These are phyloP conservation scores for Ctenopoma multispine DNA, from an alignment of 2,797 vertebrate species.

Conservation along the genomic window DNA sequence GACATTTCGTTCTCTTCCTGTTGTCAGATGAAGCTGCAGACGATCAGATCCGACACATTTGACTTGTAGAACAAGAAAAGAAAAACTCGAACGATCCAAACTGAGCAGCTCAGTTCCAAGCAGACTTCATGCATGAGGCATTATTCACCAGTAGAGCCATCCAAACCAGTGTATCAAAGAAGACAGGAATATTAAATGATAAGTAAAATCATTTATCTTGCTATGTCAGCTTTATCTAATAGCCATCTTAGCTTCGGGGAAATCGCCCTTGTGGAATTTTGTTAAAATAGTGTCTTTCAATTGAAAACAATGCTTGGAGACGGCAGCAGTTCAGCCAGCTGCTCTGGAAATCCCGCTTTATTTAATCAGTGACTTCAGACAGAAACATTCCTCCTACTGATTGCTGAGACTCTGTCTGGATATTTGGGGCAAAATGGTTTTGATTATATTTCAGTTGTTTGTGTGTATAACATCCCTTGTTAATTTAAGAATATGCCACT, in stretches of 20 bases:
- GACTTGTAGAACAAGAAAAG: constrained; percentile 5
- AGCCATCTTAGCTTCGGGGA: constrained; percentile 43
- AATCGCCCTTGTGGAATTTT: not conserved
- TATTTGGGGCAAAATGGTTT: constrained; percentile 6
- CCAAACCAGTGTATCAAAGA: constrained; percentile 60
- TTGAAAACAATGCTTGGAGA: constrained; percentile 21
- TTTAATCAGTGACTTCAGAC: constrained; percentile 42
- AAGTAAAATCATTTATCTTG: constrained; percentile 60
- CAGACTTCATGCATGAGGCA: constrained; percentile 47
- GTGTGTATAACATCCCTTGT: constrained; percentile 6
- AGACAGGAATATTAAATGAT: constrained; percentile 58
- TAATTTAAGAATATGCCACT: constrained; percentile 8
- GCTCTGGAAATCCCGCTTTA: constrained; percentile 18
- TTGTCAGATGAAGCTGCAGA: not conserved
- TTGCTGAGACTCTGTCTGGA: constrained; percentile 20
- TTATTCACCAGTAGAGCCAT: constrained; percentile 64
- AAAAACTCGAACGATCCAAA: constrained; percentile 48
- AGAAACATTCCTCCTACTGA: constrained; percentile 25
- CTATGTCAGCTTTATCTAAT: too few relatives aligned
- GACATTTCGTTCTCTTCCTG: not conserved
- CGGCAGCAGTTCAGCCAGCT: constrained; percentile 36
- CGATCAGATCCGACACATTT: not conserved
- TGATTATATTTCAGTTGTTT: constrained; percentile 13
- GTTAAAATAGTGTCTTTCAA: constrained; percentile 28
- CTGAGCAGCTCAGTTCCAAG: constrained; percentile 38